These are phyloP conservation scores for Hoplodrina ambigua DNA, from an alignment of 2,888 invertebrate genomes.

Conservation along the genomic window DNA sequence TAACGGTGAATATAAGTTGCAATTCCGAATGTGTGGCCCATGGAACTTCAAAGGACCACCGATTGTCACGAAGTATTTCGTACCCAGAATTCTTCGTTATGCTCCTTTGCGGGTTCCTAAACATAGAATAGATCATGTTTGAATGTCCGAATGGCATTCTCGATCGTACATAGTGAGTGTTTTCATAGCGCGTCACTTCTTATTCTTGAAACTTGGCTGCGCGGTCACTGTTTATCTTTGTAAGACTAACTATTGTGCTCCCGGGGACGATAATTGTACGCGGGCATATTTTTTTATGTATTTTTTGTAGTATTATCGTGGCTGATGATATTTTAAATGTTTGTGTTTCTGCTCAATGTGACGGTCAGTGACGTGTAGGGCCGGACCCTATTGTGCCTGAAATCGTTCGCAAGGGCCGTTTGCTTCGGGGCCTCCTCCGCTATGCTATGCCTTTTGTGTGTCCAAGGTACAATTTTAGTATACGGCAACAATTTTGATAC, in stretches of 20 bases:
- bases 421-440: slow-evolving; percentile 78
- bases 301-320: slow-evolving; percentile 73
- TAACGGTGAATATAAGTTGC: slow-evolving; percentile 18
- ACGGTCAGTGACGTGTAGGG: slow-evolving; percentile 85
- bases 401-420: slow-evolving; percentile 79
- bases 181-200: slow-evolving; percentile 72
- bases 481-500: slow-evolving; percentile 70
- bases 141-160: slow-evolving; percentile 55
- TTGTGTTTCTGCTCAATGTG: slow-evolving; percentile 88
- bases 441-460: slow-evolving; percentile 72
- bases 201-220: slow-evolving; percentile 71
- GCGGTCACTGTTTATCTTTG: slow-evolving; percentile 83
- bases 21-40: slow-evolving; percentile 65
- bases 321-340: slow-evolving; percentile 88
- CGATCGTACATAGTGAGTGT: slow-evolving; percentile 65
- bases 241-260: slow-evolving; percentile 81
- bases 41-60: slow-evolving; percentile 59
- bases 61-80: slow-evolving; percentile 42
- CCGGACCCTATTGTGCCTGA: slow-evolving; percentile 79
- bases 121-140: slow-evolving; percentile 31
- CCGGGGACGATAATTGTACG: slow-evolving; percentile 80
- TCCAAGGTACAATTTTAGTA: slow-evolving; percentile 56
- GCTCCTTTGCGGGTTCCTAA: slow-evolving; percentile 55
- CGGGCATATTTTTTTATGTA: slow-evolving; percentile 72
- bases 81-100: slow-evolving; percentile 63